Evolutionary conservation across 2,888 invertebrate genomes (phyloP).

Genomic region (Theretra japonica): DNA sequence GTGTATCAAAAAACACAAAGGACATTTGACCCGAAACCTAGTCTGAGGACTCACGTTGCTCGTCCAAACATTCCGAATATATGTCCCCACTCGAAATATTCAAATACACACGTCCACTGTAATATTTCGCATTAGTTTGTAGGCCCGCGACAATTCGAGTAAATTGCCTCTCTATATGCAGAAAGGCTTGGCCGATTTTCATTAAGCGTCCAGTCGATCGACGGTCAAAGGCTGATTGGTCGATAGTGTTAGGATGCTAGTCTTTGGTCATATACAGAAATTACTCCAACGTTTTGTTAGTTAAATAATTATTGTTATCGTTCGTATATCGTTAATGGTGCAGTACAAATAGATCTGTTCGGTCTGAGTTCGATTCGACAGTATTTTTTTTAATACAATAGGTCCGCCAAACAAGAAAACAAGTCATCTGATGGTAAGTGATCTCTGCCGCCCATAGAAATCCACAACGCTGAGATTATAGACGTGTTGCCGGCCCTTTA

Average conservation of each 20-base stretch:
- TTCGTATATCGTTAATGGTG: background rate
- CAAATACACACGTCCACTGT: constrained; percentile 32
- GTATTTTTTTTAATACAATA: too few relatives aligned
- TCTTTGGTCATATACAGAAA: constrained; percentile 31
- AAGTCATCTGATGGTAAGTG: too few relatives aligned
- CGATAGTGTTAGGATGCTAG: constrained; percentile 45
- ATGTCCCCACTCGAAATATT: background rate
- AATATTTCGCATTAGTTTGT: constrained; percentile 72
- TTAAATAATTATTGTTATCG: background rate
- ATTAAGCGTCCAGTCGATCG: constrained; percentile 66
- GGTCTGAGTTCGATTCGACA: too few relatives aligned
- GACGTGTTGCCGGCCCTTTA: too few relatives aligned
- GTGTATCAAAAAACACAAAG: background rate
- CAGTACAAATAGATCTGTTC: too few relatives aligned
- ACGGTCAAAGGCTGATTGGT: constrained; percentile 59
- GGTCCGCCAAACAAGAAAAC: too few relatives aligned
- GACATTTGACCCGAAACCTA: background rate
- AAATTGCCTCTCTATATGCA: constrained; percentile 80
- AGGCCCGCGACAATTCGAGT: constrained; percentile 68
- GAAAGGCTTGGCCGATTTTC: constrained; percentile 75
- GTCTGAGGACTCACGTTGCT: background rate
- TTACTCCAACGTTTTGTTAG: background rate
- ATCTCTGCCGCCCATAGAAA: too few relatives aligned
- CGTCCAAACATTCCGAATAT: background rate
- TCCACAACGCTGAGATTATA: too few relatives aligned